Evolutionary conservation across 2,888 invertebrate species (phyloP), one percentile per base, ranked within the genome.

Genomic region (Caenorhabditis japonica): DNA sequence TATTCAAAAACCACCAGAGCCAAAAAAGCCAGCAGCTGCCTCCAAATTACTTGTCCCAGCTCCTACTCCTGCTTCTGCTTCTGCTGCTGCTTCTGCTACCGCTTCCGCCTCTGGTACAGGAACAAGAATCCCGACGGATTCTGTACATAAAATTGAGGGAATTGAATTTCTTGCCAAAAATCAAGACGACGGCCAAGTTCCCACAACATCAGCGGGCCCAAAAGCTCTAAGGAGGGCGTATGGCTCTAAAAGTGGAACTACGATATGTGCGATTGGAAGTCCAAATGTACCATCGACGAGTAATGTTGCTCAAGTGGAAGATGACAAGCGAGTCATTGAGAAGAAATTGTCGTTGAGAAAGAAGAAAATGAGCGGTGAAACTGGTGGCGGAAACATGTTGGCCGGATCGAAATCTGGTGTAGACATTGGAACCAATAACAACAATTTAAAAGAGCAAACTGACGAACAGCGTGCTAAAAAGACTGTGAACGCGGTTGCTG

Each of bases 401-500:
- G 23, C 60, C 0, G 70, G 68, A 0, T 75, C 75, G 0, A 82
- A 82, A 38, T 80, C 80, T 23, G 81, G 82, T 8, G 73, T 79
- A 7, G 82, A 80, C 25, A 58, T 71, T n/a, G 79, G 74, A 10
- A 66, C 49, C 34, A 46, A 55, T 30, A 66, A 66, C 36, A 66
- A 66, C 21, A 56, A 56, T 30, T 59, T 36, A 4, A 75, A 76
- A 25, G 75, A 77, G 44, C 77, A 78, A 10, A 75, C 83, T 1
- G 85, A 85, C 27, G 85, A 86, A 17, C 80, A 82, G 15, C 58
- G 77, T 30, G 86, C 86, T 3, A 86, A 87, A 53, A 84, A 83
- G 55, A 86, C 86, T 1, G 82, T 87, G 23, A 84, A 87, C 49
- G 86, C 85, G 0, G 83, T 86, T 2, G 75, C 84, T 0, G 86